Evolutionary conservation across 2,888 invertebrate genomes (phyloP).

Genomic region (Heliconius ethilla): DNA sequence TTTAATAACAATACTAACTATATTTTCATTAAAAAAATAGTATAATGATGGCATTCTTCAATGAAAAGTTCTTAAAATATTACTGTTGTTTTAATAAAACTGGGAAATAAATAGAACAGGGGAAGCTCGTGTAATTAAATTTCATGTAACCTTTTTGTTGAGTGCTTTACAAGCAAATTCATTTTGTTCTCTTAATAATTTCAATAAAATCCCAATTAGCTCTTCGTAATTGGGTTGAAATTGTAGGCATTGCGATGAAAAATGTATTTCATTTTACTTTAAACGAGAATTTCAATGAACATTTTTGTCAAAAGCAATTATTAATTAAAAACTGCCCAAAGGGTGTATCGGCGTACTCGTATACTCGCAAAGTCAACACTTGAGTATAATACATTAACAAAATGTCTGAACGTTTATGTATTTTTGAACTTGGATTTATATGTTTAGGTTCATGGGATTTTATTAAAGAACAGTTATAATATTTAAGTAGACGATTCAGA

Average conservation of each 20-base stretch:
- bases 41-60: neutral
- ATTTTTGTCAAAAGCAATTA: slow-evolving; percentile 18
- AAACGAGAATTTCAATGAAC: slow-evolving; percentile 16
- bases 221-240: slow-evolving; percentile 22
- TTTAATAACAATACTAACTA: neutral
- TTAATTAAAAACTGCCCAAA: slow-evolving; percentile 19
- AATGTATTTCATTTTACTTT: slow-evolving; percentile 24
- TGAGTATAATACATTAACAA: neutral
- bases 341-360: neutral
- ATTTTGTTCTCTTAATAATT: slow-evolving; percentile 27
- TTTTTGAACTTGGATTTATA: neutral
- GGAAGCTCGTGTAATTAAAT: slow-evolving; percentile 20
- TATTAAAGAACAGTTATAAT: too few relatives aligned
- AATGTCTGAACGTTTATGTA: neutral
- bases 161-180: slow-evolving; percentile 33
- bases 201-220: slow-evolving; percentile 28
- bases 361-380: slow-evolving; percentile 11
- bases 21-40: neutral
- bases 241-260: slow-evolving; percentile 24
- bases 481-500: too few relatives aligned
- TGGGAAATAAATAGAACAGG: slow-evolving; percentile 23
- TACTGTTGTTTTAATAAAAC: slow-evolving; percentile 19
- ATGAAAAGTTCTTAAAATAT: neutral
- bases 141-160: slow-evolving; percentile 26
- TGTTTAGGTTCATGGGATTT: neutral